These are phyloP conservation scores for Sepiola atlantica DNA, from an alignment of 2,888 invertebrate species.

Conservation along the genomic window DNA sequence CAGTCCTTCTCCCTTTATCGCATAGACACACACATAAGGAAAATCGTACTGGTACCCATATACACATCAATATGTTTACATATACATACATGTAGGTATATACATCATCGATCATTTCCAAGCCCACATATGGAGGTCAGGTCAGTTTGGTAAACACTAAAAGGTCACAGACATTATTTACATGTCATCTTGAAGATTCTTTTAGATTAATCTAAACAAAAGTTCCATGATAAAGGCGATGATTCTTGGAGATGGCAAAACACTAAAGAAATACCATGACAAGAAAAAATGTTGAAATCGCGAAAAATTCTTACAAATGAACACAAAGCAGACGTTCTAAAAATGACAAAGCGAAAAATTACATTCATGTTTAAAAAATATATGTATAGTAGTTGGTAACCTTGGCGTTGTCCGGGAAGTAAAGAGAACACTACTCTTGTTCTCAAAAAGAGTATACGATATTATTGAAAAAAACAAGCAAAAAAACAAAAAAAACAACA, in stretches of 20 bases:
- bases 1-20: not conserved
- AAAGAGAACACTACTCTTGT: too few relatives aligned
- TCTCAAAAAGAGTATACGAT: too few relatives aligned
- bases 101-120: not conserved
- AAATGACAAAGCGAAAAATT: too few relatives aligned
- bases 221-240: not conserved
- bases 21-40: not conserved
- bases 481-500: too few relatives aligned
- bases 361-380: too few relatives aligned
- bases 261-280: not conserved
- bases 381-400: too few relatives aligned
- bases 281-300: not conserved
- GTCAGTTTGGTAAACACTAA: not conserved
- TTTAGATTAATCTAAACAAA: not conserved
- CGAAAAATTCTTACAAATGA: not conserved
- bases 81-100: not conserved
- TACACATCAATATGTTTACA: not conserved
- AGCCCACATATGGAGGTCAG: not conserved
- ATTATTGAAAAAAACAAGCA: too few relatives aligned
- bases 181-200: not conserved
- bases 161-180: slow-evolving; percentile 20
- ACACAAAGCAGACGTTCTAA: not conserved
- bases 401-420: too few relatives aligned
- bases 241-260: not conserved
- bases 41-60: not conserved